Percentiles rank a stretch among this genome's conserved stretches.
These are phyloP conservation scores for Marasmarcha lunaedactyla DNA, from an alignment of 2,888 invertebrate species.

Conservation along the genomic window DNA sequence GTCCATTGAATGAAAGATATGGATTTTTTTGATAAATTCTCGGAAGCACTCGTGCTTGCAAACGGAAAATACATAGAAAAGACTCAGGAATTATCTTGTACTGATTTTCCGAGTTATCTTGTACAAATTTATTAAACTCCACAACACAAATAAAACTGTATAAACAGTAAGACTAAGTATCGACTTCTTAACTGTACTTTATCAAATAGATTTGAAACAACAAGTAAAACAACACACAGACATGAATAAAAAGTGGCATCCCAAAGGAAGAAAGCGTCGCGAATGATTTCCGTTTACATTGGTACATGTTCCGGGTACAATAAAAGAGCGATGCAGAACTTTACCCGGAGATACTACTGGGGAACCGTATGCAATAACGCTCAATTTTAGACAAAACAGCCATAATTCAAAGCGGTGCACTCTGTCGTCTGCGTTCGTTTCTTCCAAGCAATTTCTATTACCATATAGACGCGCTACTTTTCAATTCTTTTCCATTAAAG, in stretches of 20 bases:
- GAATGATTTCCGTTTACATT: constrained; percentile 43
- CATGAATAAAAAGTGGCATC: constrained; percentile 19
- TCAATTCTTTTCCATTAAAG: constrained; percentile 71
- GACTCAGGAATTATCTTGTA: no score
- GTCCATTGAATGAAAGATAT: neutral
- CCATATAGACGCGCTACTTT: constrained; percentile 70
- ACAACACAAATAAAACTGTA: no score
- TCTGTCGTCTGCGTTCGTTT: constrained; percentile 63
- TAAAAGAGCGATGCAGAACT: constrained; percentile 28
- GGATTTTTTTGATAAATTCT: no score
- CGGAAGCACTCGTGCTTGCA: no score
- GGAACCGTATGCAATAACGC: constrained; percentile 55
- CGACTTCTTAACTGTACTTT: no score
- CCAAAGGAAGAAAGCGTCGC: constrained; percentile 28
- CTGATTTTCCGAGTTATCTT: no score
- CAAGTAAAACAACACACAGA: no score
- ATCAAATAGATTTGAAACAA: no score
- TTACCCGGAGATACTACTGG: constrained; percentile 28
- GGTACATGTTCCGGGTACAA: constrained; percentile 41
- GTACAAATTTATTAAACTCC: no score
- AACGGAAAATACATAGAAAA: no score
- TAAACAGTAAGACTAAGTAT: no score
- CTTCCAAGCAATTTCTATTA: constrained; percentile 70
- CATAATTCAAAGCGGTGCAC: constrained; percentile 62
- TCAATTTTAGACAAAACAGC: constrained; percentile 67